Base-by-base conservation (phyloP, 2,888 invertebrate genomes). In the Chrysolina oricalcia region DNA sequence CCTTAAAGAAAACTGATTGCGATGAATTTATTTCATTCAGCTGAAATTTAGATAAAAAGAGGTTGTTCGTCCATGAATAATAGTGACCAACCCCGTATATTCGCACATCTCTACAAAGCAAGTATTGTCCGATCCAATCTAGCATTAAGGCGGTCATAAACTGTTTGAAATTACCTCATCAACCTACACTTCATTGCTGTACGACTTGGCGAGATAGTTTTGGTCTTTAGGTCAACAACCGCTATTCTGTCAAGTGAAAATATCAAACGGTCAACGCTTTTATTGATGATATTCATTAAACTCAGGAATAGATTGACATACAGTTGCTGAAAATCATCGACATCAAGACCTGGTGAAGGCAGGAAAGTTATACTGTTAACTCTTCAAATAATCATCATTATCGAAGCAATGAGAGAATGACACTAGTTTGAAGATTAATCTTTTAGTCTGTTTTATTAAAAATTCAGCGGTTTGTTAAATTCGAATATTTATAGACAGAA, bases 91-190 rank as follows among this genome's bases (percentile, higher is more conserved):
- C 23, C 21, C 56, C 17, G 59, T 35, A 59, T 35, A 35, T 59
- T 35, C 35, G 13, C n/a, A 46, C 13, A 46, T 46, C 27, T 27
- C 35, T 15, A n/a, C 4, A 59, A 59, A 59, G 15, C 59, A n/a
- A 59, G 15, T 59, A 59, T 35, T 59, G 59, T 35, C 59, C n/a
- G 15, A 35, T 73, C 19, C 27, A 56, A 70, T 73, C 50, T 50
- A 73, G 43, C 64, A 73, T 73, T 5, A 65, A 70, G 63, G 48
- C 40, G 53, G 23, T 73, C 69, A 46, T 73, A 70, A 74, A 74
- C 53, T 40, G 56, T 43, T 69, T 65, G 48, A 73, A 73, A 77
- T 76, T 76, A 56, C 72, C 69, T 63, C 70, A 67, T 70, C 71
- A 65, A 46, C 77, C 74, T 66, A 74, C 74, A 66, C 72, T 65